These are phyloP conservation scores for Balaeniceps rex DNA, from an alignment of 2,113 vertebrate genomes.

Conservation along the genomic window DNA sequence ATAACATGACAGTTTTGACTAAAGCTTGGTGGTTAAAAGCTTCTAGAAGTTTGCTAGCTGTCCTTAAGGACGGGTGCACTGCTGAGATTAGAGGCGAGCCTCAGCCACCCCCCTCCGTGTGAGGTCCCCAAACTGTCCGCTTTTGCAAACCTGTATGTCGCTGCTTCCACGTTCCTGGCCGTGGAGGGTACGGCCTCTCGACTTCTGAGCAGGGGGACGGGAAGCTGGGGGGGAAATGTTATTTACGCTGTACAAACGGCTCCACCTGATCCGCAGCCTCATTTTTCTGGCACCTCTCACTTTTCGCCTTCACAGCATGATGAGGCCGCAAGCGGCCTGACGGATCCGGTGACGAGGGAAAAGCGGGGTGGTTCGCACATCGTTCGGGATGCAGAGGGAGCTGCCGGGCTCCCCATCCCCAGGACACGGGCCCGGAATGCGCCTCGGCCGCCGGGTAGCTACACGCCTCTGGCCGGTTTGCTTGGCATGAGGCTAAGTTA, in stretches of 20 bases:
- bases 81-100: neutral
- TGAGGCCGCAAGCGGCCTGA: neutral
- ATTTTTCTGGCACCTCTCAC: conserved; percentile 24
- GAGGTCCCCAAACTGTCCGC: neutral
- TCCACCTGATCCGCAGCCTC: neutral
- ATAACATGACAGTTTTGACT: neutral
- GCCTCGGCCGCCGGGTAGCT: neutral
- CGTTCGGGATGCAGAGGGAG: neutral
- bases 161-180: neutral
- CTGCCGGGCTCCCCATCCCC: neutral
- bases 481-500: neutral
- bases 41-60: neutral
- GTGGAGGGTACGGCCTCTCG: neutral
- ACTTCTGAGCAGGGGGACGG: neutral
- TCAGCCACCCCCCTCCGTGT: neutral
- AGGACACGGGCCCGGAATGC: neutral
- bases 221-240: neutral
- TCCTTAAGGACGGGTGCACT: neutral
- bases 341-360: neutral
- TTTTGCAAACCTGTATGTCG: neutral
- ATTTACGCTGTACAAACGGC: neutral
- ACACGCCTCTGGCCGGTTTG: neutral
- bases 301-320: conserved; percentile 4
- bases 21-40: neutral
- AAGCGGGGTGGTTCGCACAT: neutral